phyloP scores from a whole-genome alignment of 2,888 invertebrate genomes.

The Brachycybe producta region DNA sequence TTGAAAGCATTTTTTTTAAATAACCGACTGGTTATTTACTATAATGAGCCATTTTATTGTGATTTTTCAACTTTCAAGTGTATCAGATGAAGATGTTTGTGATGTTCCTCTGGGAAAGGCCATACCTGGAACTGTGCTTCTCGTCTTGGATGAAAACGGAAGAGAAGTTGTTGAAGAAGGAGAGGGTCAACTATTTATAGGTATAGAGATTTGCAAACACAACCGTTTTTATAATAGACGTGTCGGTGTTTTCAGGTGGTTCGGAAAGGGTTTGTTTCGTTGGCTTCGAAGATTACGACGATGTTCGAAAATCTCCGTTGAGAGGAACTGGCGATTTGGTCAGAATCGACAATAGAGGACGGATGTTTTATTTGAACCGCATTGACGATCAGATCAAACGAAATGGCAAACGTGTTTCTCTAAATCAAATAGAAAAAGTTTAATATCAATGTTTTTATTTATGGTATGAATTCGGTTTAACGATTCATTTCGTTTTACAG shows the following conservation, averaged over 20 bases:
- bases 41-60: too few relatives aligned
- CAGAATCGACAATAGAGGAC: slow-evolving; percentile 28
- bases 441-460: slow-evolving; percentile 26
- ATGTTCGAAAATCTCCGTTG: neutral
- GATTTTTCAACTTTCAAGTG: neutral
- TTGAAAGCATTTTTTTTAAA: too few relatives aligned
- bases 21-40: too few relatives aligned
- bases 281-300: slow-evolving; percentile 23
- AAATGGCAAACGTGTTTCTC: slow-evolving; percentile 55
- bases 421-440: slow-evolving; percentile 44
- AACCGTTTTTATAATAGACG: neutral
- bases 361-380: slow-evolving; percentile 41
- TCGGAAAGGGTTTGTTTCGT: slow-evolving; percentile 28
- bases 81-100: slow-evolving; percentile 29
- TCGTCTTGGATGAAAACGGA: slow-evolving; percentile 42
- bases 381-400: slow-evolving; percentile 58
- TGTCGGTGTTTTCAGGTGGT: too few relatives aligned
- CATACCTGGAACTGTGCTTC: slow-evolving; percentile 51
- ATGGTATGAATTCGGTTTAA: slow-evolving; percentile 21
- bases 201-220: slow-evolving; percentile 33
- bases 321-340: slow-evolving; percentile 59
- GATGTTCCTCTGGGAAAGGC: slow-evolving; percentile 46
- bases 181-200: slow-evolving; percentile 49
- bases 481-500: slow-evolving; percentile 26
- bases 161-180: slow-evolving; percentile 34